These are phyloP conservation scores for Protodeltote pygarga DNA, from an alignment of 2,888 invertebrate species.

Conservation along the genomic window DNA sequence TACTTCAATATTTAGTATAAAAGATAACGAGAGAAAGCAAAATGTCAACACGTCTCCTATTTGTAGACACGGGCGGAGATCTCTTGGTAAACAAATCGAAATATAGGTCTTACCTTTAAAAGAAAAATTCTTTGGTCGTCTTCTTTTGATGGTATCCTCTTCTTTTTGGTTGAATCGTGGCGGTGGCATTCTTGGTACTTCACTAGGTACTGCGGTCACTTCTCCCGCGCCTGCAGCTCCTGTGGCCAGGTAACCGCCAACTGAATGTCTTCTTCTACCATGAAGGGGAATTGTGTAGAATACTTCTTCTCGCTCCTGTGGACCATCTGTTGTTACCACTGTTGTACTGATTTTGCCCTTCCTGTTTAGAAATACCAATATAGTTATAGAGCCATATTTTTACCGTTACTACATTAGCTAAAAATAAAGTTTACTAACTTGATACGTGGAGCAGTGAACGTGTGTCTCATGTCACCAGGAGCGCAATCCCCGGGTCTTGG, in stretches of 20 bases:
- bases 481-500: constrained; percentile 91
- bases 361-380: constrained; percentile 55
- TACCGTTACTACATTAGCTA: neutral
- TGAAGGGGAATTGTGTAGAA: constrained; percentile 86
- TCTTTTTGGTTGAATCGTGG: constrained; percentile 73
- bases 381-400: neutral
- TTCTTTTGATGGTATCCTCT: constrained; percentile 75
- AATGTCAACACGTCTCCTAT: neutral
- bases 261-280: constrained; percentile 88
- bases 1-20: constrained; percentile 13
- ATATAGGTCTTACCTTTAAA: constrained; percentile 72
- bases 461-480: constrained; percentile 80
- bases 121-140: constrained; percentile 76
- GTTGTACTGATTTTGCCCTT: constrained; percentile 79
- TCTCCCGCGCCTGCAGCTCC: constrained; percentile 74
- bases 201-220: constrained; percentile 82
- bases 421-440: constrained; percentile 64
- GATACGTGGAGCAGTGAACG: constrained; percentile 78
- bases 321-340: constrained; percentile 70
- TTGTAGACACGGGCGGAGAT: neutral
- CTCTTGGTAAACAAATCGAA: neutral
- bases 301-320: constrained; percentile 87
- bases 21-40: constrained; percentile 12
- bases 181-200: constrained; percentile 85
- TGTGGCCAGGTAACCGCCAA: constrained; percentile 88